A percentile compares a stretch with the other conserved stretches of the same genome.
phyloP scores from a whole-genome alignment of 2,797 vertebrate genomes.

The Hoplostethus mediterraneus region DNA sequence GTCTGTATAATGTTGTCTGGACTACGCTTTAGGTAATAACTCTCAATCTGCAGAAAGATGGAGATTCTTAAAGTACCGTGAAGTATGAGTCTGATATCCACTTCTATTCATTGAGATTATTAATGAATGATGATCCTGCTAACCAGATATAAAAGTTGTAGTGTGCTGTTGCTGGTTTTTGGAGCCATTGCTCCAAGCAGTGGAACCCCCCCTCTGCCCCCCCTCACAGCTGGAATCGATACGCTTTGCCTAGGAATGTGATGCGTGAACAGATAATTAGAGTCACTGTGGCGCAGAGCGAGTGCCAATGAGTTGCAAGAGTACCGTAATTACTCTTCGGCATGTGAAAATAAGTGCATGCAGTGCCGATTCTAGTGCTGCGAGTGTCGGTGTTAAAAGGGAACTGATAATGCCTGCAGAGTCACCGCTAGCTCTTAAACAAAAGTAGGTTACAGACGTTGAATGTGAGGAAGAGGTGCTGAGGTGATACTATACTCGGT shows the following conservation, averaged over 20 bases:
- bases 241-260: conserved; percentile 64
- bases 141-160: conserved; percentile 40
- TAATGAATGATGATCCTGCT: conserved; percentile 22
- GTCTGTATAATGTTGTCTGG: not conserved
- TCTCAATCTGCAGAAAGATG: not conserved
- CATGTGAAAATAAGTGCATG: conserved; percentile 69
- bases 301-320: conserved; percentile 53
- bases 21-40: not conserved
- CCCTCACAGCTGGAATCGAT: conserved; percentile 68
- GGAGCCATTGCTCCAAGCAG: conserved; percentile 21
- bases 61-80: not conserved
- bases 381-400: conserved; percentile 55
- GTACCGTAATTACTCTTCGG: conserved; percentile 75
- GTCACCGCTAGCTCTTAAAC: conserved; percentile 51
- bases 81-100: not conserved
- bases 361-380: conserved; percentile 52
- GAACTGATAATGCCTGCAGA: conserved; percentile 62
- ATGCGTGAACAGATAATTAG: conserved; percentile 76
- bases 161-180: conserved; percentile 12
- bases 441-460: conserved; percentile 65
- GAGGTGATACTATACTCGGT: conserved; percentile 44
- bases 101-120: conserved; percentile 3
- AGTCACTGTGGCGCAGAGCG: conserved; percentile 61
- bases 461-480: conserved; percentile 55
- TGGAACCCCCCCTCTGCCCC: conserved; percentile 8